Conservation (phyloP, 2,797 vertebrate genomes). For the Pseudotriccus pelzelni region DNA sequence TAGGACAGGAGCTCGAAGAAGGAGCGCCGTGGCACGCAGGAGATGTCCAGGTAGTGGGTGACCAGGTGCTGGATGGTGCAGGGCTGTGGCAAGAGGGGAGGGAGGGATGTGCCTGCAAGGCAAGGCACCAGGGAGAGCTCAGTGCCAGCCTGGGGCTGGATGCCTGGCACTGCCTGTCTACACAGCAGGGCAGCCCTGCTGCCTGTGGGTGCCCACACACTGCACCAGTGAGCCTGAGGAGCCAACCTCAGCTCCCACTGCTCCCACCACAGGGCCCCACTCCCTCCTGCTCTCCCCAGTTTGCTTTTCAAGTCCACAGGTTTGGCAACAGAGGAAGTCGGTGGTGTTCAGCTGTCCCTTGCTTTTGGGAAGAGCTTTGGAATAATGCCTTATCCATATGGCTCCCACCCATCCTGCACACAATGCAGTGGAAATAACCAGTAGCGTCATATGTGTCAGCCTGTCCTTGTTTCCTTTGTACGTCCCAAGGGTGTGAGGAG, state of each 20-base stretch:
- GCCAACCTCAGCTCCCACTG: not conserved
- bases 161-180: rapidly evolving
- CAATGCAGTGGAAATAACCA: not conserved
- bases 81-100: slow-evolving; percentile 81
- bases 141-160: not conserved
- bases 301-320: not conserved
- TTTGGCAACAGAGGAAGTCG: not conserved
- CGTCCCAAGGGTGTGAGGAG: not conserved
- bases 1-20: slow-evolving; percentile 88
- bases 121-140: not conserved
- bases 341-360: not conserved
- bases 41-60: slow-evolving; percentile 85
- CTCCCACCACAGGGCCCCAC: not conserved
- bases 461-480: not conserved
- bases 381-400: not conserved
- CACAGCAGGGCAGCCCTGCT: not conserved
- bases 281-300: not conserved
- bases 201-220: not conserved
- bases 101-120: slow-evolving; percentile 67
- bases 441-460: not conserved
- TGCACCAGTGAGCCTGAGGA: rapidly evolving
- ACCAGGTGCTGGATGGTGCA: slow-evolving; percentile 83
- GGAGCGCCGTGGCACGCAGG: slow-evolving; percentile 88
- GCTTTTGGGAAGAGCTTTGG: not conserved
- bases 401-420: not conserved